These are phyloP conservation scores for Eupelmus urozonus DNA, from an alignment of 2,888 invertebrate genomes.

Conservation along the genomic window DNA sequence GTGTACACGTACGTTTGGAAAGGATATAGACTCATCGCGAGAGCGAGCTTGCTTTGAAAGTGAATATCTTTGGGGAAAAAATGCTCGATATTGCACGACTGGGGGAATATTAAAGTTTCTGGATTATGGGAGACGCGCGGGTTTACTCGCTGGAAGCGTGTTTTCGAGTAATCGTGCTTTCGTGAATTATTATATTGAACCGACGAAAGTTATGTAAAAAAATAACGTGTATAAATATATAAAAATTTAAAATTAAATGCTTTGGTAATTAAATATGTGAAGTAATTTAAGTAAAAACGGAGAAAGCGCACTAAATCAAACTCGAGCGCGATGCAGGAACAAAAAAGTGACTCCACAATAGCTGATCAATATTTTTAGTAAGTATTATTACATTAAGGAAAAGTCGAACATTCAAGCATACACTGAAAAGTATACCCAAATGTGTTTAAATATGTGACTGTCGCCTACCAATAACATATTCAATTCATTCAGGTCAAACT, in stretches of 20 bases:
- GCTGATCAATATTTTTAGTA: slow-evolving; percentile 11
- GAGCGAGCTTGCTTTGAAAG: neutral
- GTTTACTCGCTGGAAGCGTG: no score
- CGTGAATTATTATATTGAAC: neutral
- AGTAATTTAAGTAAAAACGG: neutral
- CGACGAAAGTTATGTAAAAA: no score
- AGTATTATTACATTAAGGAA: neutral
- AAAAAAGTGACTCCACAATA: slow-evolving; percentile 35
- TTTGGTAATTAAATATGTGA: neutral
- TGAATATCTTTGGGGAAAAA: neutral
- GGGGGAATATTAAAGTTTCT: no score
- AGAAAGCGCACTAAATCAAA: slow-evolving; percentile 8
- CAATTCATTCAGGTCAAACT: neutral
- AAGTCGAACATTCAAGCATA: slow-evolving; percentile 7
- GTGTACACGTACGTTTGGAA: neutral
- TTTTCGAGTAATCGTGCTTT: no score
- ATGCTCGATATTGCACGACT: no score
- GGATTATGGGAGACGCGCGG: no score
- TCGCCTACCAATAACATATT: slow-evolving; percentile 22
- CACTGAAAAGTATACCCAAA: slow-evolving; percentile 25
- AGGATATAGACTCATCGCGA: neutral
- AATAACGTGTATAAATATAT: neutral
- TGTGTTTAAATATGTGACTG: neutral
- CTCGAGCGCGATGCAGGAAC: neutral
- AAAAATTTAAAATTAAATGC: neutral